phyloP scores from a whole-genome alignment of 2,113 vertebrate genomes.

The Speoplatyrhinus poulsoni region DNA sequence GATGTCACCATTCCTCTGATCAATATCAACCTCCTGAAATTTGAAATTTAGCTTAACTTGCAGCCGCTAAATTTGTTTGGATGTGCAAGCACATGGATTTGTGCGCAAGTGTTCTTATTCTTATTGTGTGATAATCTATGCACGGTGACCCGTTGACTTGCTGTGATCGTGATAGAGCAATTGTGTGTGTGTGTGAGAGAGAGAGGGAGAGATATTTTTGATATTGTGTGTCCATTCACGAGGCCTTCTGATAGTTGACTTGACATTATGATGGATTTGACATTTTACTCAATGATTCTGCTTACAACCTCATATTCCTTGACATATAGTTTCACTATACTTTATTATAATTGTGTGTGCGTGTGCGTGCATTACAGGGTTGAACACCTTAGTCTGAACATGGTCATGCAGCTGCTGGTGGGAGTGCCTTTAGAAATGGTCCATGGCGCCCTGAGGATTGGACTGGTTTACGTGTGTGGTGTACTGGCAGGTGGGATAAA shows the following conservation, averaged over 20 bases:
- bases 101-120: not conserved
- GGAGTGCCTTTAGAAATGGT: constrained; percentile 98
- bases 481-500: constrained; percentile 90
- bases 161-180: constrained; percentile 27
- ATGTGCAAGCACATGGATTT: not conserved
- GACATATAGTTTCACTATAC: no score
- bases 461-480: constrained; percentile 90
- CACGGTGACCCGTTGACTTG: not conserved
- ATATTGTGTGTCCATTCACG: no score
- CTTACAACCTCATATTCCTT: no score
- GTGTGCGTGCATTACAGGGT: constrained; percentile 81
- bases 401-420: constrained; percentile 94
- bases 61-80: not conserved
- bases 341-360: constrained; percentile 11
- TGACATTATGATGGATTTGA: no score
- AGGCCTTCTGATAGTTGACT: no score
- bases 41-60: constrained; percentile 25
- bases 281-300: no score
- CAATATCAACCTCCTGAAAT: constrained; percentile 23
- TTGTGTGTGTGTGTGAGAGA: constrained; percentile 13
- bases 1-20: constrained; percentile 17
- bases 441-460: constrained; percentile 90
- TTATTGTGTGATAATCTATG: constrained; percentile 21
- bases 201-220: not conserved
- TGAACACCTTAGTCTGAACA: constrained; percentile 93